Percentiles rank a stretch among this genome's conserved stretches.
Conservation (phyloP, 2,888 invertebrate species). For the Ennomos quercinarius region DNA sequence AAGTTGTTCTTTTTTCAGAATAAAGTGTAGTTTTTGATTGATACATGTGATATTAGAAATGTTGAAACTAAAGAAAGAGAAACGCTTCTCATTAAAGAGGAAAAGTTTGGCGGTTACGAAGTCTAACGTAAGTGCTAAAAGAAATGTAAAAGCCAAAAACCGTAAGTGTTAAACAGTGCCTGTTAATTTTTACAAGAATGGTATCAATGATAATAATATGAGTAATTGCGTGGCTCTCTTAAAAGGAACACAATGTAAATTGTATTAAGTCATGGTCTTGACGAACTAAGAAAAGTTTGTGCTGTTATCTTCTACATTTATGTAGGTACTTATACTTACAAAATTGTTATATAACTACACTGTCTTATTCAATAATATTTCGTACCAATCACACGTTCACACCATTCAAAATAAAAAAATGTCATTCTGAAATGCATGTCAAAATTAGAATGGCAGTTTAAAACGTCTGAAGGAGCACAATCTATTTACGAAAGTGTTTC, state of each 20-base stretch:
- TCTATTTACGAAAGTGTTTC: too few relatives aligned
- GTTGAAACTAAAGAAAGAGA: constrained; percentile 36
- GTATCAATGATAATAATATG: constrained; percentile 4
- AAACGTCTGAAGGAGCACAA: too few relatives aligned
- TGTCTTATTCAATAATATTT: too few relatives aligned
- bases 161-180: constrained; percentile 18
- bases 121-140: constrained; percentile 36
- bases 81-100: constrained; percentile 33
- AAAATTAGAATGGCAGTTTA: too few relatives aligned
- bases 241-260: constrained; percentile 4
- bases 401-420: too few relatives aligned
- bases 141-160: constrained; percentile 14
- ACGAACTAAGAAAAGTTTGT: too few relatives aligned
- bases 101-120: constrained; percentile 32
- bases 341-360: too few relatives aligned
- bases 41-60: constrained; percentile 29
- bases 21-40: constrained; percentile 13
- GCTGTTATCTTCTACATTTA: too few relatives aligned
- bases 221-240: constrained; percentile 16
- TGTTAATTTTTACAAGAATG: constrained; percentile 21
- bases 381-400: too few relatives aligned
- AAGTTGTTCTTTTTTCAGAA: not conserved
- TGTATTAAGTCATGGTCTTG: not conserved
- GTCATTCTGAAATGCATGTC: too few relatives aligned
- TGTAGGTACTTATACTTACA: too few relatives aligned